phyloP scores from a whole-genome alignment of 2,113 vertebrate genomes.

The Eudyptes chrysolophus region DNA sequence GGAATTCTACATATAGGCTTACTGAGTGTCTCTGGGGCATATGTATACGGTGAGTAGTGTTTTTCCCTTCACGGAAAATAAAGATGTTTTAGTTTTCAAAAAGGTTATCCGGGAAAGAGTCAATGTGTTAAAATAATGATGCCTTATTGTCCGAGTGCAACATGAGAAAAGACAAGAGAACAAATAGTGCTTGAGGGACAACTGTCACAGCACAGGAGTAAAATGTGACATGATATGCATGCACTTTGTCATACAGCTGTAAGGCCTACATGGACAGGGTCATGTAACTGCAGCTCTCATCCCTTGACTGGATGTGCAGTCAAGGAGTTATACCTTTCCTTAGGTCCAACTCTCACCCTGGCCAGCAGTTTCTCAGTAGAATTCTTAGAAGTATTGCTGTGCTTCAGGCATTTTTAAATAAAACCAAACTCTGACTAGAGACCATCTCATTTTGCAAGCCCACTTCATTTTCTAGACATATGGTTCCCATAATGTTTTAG shows the following conservation, averaged over 20 bases:
- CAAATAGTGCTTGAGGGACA: neutral
- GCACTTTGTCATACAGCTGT: neutral
- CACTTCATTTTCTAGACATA: constrained; percentile 40
- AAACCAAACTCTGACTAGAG: neutral
- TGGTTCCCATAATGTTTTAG: constrained; percentile 36
- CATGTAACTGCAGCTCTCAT: neutral
- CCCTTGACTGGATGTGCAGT: neutral
- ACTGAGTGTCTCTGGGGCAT: neutral
- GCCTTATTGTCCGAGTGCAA: neutral
- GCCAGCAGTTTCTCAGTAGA: neutral
- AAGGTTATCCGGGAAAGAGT: neutral
- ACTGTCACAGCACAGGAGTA: neutral
- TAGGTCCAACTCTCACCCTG: neutral
- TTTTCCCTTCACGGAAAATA: neutral
- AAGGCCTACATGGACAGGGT: neutral
- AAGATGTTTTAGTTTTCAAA: neutral
- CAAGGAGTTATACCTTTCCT: neutral
- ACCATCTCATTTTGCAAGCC: constrained; percentile 15
- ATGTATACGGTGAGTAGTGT: neutral
- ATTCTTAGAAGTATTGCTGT: neutral
- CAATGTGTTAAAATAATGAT: neutral
- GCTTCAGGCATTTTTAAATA: constrained; percentile 5
- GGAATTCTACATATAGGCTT: neutral
- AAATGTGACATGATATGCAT: neutral
- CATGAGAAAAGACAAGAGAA: neutral